phyloP scores from a whole-genome alignment of 1,140 invertebrate genomes.

The Ceratina calcarata region DNA sequence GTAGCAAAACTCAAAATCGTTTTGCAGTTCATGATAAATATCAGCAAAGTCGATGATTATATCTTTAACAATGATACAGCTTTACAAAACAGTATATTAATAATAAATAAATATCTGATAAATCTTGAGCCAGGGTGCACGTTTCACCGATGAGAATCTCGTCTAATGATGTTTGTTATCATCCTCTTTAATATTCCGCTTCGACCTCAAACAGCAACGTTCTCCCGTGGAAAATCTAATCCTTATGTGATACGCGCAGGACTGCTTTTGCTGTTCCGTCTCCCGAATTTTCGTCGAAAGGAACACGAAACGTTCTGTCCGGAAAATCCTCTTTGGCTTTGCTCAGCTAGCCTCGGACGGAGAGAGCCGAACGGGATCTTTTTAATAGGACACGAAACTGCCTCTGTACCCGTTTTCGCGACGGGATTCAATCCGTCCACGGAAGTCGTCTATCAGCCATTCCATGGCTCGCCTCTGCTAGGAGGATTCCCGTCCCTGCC shows the following conservation, averaged over 20 bases:
- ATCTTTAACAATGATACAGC: too few species aligned
- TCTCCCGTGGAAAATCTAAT: constrained; percentile 12
- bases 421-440: constrained; percentile 5
- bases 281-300: neutral
- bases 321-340: constrained; percentile 14
- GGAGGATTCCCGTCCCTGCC: constrained; percentile 43
- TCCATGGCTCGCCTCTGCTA: constrained; percentile 21
- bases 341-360: too few species aligned
- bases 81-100: too few species aligned
- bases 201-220: constrained; percentile 1
- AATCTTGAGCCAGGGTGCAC: too few species aligned
- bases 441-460: constrained; percentile 28
- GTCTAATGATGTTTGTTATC: neutral
- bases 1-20: too few species aligned
- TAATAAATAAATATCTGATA: too few species aligned
- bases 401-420: neutral
- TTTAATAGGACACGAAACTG: neutral
- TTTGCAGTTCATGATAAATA: too few species aligned
- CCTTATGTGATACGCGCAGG: neutral
- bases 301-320: neutral
- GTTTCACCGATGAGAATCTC: neutral
- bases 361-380: neutral
- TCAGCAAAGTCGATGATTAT: too few species aligned
- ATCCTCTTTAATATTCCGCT: constrained; percentile 30
- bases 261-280: neutral